Evolutionary conservation across 2,888 invertebrate genomes (phyloP).

Genomic region (Mythimna ferrago): DNA sequence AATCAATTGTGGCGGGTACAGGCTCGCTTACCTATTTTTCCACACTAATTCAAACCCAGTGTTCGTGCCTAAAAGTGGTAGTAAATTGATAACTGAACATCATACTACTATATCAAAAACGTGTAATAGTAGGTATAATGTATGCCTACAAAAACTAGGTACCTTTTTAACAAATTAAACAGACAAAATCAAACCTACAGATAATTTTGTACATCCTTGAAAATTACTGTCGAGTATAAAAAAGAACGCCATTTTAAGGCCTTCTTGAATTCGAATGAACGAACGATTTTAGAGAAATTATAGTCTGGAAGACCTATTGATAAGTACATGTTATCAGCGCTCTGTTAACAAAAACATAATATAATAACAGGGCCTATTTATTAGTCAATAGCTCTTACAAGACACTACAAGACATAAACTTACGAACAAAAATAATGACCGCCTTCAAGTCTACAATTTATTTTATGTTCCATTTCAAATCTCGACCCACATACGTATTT

Average conservation of each 20-base stretch:
- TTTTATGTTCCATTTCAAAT: constrained; percentile 12
- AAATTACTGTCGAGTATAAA: neutral
- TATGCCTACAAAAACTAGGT: neutral
- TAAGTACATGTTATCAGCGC: no score
- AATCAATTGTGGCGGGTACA: no score
- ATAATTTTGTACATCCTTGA: constrained; percentile 6
- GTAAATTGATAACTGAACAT: neutral
- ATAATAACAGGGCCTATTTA: neutral
- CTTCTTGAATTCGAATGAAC: neutral
- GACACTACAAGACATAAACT: neutral
- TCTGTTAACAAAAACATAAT: neutral
- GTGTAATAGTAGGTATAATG: neutral
- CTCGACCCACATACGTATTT: neutral
- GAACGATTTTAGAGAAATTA: neutral
- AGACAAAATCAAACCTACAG: neutral
- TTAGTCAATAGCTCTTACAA: no score
- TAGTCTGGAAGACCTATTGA: neutral
- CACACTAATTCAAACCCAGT: no score
- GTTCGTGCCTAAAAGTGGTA: no score
- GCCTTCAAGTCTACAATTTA: neutral
- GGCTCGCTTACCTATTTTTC: no score
- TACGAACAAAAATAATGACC: constrained; percentile 2
- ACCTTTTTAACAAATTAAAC: neutral
- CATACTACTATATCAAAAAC: neutral
- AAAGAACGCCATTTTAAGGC: constrained; percentile 2